These are phyloP conservation scores for Papilio dardanus DNA, from an alignment of 1,140 invertebrate species.

Conservation along the genomic window DNA sequence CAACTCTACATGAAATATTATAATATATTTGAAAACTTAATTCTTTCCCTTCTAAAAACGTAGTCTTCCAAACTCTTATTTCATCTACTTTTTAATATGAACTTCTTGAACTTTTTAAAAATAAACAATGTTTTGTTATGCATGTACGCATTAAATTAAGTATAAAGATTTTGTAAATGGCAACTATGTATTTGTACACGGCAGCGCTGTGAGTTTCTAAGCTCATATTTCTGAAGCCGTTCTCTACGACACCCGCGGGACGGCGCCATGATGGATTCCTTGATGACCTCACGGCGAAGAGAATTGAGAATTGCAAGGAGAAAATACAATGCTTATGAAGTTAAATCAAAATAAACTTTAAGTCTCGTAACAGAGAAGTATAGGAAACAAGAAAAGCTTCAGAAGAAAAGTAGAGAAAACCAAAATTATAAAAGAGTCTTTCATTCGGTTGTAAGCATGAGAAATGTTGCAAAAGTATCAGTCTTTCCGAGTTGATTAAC, in stretches of 20 bases:
- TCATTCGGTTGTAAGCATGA: background rate
- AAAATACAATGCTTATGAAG: background rate
- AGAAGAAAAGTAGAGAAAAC: no score
- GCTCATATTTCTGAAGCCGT: constrained; percentile 14
- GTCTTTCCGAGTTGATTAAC: constrained; percentile 22
- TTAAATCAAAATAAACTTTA: background rate
- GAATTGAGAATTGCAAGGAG: constrained; percentile 4
- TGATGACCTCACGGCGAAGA: constrained; percentile 6
- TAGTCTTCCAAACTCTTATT: background rate
- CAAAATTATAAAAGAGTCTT: background rate
- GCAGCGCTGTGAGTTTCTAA: background rate
- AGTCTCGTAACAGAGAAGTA: no score
- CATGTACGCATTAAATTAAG: no score
- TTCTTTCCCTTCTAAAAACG: background rate
- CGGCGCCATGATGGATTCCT: constrained; percentile 14
- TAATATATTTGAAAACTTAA: background rate
- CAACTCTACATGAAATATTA: constrained; percentile 4
- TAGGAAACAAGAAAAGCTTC: no score
- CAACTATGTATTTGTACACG: background rate
- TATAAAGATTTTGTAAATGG: background rate
- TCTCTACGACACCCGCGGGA: constrained; percentile 9
- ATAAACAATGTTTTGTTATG: no score
- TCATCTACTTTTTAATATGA: no score
- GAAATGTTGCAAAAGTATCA: background rate
- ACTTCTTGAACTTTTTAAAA: no score